Conservation (phyloP, 1,140 invertebrate species). For the Alviniconcha marisindica region DNA sequence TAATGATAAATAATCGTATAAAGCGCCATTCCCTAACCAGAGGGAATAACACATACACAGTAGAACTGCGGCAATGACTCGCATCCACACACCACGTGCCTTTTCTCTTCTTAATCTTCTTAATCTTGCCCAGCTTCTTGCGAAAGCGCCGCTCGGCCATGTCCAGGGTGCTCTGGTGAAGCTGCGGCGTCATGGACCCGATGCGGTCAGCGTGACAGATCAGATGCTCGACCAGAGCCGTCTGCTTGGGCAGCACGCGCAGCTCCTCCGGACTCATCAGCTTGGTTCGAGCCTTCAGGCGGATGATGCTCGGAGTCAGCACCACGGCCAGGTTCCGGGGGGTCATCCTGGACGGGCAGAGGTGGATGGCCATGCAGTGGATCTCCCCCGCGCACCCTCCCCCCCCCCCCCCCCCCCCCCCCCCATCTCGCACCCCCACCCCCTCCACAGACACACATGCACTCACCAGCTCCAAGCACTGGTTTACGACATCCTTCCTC, state of each 20-base stretch:
- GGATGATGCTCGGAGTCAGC: slow-evolving; percentile 29
- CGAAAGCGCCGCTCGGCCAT: background rate
- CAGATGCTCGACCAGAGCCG: slow-evolving; percentile 33
- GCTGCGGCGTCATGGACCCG: slow-evolving; percentile 12
- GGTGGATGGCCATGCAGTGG: too few relatives aligned
- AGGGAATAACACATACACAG: too few relatives aligned
- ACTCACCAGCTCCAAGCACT: background rate
- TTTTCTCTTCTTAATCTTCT: slow-evolving; percentile 21
- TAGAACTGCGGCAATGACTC: too few relatives aligned
- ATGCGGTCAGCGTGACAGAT: slow-evolving; percentile 11
- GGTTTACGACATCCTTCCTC: background rate
- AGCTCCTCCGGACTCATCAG: slow-evolving; percentile 20
- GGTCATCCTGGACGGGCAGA: slow-evolving; percentile 3
- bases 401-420: background rate
- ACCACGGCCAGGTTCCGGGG: slow-evolving; percentile 28
- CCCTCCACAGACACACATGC: too few relatives aligned
- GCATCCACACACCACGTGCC: too few relatives aligned
- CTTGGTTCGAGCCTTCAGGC: slow-evolving; percentile 22
- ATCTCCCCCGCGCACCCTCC: background rate
- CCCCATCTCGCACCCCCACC: too few relatives aligned
- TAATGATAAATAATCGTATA: too few relatives aligned
- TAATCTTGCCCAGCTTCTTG: background rate
- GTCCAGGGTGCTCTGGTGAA: background rate
- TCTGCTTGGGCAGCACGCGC: slow-evolving; percentile 17
- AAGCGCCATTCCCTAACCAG: too few relatives aligned